Conservation (phyloP, 2,797 vertebrate species). For the Sylvilagus floridanus region DNA sequence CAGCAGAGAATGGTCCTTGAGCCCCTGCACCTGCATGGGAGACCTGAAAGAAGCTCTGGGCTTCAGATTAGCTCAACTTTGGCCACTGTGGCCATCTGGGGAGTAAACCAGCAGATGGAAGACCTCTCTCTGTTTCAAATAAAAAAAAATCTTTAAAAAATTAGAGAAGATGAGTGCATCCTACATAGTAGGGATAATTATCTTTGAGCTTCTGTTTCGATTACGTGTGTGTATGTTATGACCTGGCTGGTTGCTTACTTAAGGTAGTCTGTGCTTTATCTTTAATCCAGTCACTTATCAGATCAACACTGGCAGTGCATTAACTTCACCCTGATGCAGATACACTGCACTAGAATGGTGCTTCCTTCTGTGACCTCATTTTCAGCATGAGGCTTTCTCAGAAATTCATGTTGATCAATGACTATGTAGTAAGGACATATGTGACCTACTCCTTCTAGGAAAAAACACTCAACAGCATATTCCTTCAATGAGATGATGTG, state of each 20-base stretch:
- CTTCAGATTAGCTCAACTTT: too few species aligned
- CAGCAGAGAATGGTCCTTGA: too few species aligned
- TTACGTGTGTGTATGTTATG: not conserved
- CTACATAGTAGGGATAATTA: not conserved
- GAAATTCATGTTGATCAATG: not conserved
- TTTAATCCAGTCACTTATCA: not conserved
- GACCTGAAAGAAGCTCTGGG: too few species aligned
- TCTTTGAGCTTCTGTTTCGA: not conserved
- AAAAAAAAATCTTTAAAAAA: too few species aligned
- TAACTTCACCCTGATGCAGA: not conserved
- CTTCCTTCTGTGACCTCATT: not conserved
- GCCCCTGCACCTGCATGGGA: too few species aligned
- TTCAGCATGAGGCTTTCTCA: not conserved
- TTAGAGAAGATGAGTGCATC: not conserved
- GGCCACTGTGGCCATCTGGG: too few species aligned
- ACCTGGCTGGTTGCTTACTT: not conserved
- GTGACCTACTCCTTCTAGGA: not conserved
- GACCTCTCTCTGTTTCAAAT: too few species aligned
- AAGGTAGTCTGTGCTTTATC: not conserved
- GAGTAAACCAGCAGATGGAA: too few species aligned
- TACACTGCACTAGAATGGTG: too few species aligned
- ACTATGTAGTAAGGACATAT: not conserved
- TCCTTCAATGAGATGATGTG: not conserved
- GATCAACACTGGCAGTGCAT: not conserved
- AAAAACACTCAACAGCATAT: not conserved